These are phyloP conservation scores for Polyergus mexicanus DNA, from an alignment of 1,140 invertebrate genomes.

Conservation along the genomic window DNA sequence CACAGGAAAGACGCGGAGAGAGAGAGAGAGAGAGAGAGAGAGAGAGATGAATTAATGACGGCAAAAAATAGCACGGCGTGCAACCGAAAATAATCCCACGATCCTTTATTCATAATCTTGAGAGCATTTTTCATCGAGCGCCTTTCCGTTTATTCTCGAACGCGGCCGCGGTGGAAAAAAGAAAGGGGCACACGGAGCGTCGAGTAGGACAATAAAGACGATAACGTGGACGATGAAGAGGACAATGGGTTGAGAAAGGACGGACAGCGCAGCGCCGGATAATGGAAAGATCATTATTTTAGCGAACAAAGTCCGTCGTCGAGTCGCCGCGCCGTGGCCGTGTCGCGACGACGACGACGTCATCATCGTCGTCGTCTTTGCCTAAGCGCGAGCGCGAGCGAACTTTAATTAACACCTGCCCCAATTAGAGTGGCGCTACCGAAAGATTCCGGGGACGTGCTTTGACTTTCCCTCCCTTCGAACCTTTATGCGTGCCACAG, in stretches of 20 bases:
- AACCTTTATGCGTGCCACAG: slow-evolving; percentile 31
- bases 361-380: slow-evolving; percentile 73
- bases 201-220: slow-evolving; percentile 81
- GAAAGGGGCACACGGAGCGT: slow-evolving; percentile 23
- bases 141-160: slow-evolving; percentile 31
- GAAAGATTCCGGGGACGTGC: slow-evolving; percentile 55
- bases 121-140: slow-evolving; percentile 55
- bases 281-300: slow-evolving; percentile 86
- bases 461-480: slow-evolving; percentile 54
- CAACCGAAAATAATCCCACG: slow-evolving; percentile 27
- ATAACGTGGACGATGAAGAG: slow-evolving; percentile 84
- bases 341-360: slow-evolving; percentile 56
- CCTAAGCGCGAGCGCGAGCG: slow-evolving; percentile 68
- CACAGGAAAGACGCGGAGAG: not conserved
- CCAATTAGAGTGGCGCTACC: slow-evolving; percentile 78
- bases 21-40: too few relatives aligned
- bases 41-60: slow-evolving; percentile 18
- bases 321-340: slow-evolving; percentile 4
- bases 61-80: not conserved
- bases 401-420: slow-evolving; percentile 83
- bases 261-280: slow-evolving; percentile 78
- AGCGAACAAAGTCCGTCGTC: slow-evolving; percentile 83
- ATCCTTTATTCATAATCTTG: slow-evolving; percentile 40
- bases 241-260: slow-evolving; percentile 82
- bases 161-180: slow-evolving; percentile 32